Conservation (phyloP, 2,888 invertebrate genomes). For the Cerastis rubricosa region DNA sequence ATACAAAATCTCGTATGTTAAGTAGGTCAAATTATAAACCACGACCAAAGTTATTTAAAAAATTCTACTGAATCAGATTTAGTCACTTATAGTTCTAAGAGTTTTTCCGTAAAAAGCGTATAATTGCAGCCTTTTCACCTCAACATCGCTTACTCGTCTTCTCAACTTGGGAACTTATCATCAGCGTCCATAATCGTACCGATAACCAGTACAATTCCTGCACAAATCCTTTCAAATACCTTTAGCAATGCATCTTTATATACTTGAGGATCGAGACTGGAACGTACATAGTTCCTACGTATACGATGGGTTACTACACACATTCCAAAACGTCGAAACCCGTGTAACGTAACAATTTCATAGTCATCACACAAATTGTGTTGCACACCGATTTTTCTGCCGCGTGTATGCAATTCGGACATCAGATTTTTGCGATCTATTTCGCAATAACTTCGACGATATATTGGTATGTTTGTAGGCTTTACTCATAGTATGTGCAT, state of each 20-base stretch:
- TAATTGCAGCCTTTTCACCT: neutral
- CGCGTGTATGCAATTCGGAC: conserved; percentile 43
- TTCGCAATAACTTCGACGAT: conserved; percentile 38
- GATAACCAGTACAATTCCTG: neutral
- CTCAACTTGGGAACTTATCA: neutral
- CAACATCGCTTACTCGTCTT: neutral
- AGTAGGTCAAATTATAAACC: neutral
- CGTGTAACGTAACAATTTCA: conserved; percentile 32
- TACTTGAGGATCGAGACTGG: neutral
- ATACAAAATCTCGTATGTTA: neutral
- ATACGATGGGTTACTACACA: neutral
- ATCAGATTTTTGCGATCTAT: conserved; percentile 56
- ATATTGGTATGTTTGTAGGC: conserved; percentile 17
- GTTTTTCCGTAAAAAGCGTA: neutral
- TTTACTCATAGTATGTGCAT: conserved; percentile 1
- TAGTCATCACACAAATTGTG: conserved; percentile 54
- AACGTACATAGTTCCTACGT: neutral
- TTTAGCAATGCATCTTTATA: neutral
- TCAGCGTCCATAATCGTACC: neutral
- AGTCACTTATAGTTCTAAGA: neutral
- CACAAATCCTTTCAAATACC: neutral
- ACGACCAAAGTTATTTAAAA: neutral
- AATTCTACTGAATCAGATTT: too few relatives aligned
- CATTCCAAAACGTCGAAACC: conserved; percentile 18
- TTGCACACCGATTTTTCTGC: conserved; percentile 51